Evolutionary conservation across 2,888 invertebrate species (phyloP), one percentile per base, ranked within the genome.

Genomic region (Mimumesa dahlbomi): DNA sequence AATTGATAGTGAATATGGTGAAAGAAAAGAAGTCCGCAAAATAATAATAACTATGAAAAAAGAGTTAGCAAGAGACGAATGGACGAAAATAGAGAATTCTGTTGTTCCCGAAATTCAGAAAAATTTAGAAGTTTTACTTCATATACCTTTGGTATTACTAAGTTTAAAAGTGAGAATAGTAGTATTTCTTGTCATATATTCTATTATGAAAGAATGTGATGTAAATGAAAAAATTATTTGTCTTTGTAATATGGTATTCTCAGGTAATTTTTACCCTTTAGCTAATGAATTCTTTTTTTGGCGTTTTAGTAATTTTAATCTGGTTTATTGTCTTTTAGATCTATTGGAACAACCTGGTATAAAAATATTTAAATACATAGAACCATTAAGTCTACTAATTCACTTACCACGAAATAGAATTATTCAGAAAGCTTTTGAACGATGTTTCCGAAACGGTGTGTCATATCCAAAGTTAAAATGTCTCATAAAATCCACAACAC

Each of bases 171-270:
- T 83, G 5, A 81, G 77, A 72, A 75, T 59, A 18, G 52, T 84
- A 40, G 71, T 79, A 14, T 81, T 87, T 40, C 56, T 86, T n/a
- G n/a, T 82, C 1, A 45, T 82, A 19, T 86, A 81, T 58, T 64
- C 72, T 14, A 64, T 86, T 22, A 79, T 68, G 21, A 80, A 72
- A 62, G 85, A 86, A 73, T 77, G 66, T 38, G 43, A 38, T 2
- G 5, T 50, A 16, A 57, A 45, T 11, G 4, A 50, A 9, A 50
- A 57, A 36, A 59, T 85, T 22, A 54, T 34, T 0, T 29, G 58
- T 0, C 61, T 80, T 18, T 79, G 82, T 42, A 59, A 73, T 3
- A 54, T 64, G 38, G 75, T 87, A 52, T 79, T 85, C 22, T 68
- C 71, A 69, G 86, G 86, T 87, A 81, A 50, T 14, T 42, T 54